Base-by-base conservation (phyloP, 2,888 invertebrate species). In the Eupithecia exiguata region DNA sequence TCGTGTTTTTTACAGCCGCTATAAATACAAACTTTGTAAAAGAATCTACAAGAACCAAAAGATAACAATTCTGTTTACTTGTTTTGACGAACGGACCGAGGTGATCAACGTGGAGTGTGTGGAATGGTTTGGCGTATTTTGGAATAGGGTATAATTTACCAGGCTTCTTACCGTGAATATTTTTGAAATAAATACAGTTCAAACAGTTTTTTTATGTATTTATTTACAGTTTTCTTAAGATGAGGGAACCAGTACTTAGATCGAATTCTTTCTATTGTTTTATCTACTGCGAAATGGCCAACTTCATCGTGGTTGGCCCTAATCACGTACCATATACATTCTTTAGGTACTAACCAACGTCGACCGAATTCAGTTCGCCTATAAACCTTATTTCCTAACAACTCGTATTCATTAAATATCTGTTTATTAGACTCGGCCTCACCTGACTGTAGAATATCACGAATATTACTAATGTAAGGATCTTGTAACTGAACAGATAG, bases 111-210 rank as follows among this genome's bases (percentile, higher is more conserved):
- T 84, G 85, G 0, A 84, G n/a, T n/a, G 82, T 21, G 80, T 65
- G 1, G 79, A 76, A 68, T 75, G 76, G 38, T 67, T n/a, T n/a
- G n/a, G n/a, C n/a, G n/a, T n/a, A n/a, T n/a, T n/a, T n/a, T 18
- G 67, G 46, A 46, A 67, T 67, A 14, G 67, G 46, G 16, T 40
- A 67, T 16, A 81, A 49, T 68, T 77, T 36, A 0, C 79, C 80
- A 53, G 71, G 70, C 49, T 82, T 82, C 35, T 72, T 58, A 36
- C 79, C 78, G 3, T 81, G 69, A 43, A 79, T 80, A 21, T 76
- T 79, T 80, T 87, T 87, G 72, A 81, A 83, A 78, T 86, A 87
- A 68, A 81, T 70, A 71, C 85, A 86, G 36, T 82, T 81, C 16
- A 88, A 38, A 71, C 86, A 87, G 43, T n/a, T 81, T 80, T 61